Percentiles rank a stretch among this genome's conserved stretches.
phyloP scores from a whole-genome alignment of 2,113 vertebrate genomes.

The Catharus fuscescens region DNA sequence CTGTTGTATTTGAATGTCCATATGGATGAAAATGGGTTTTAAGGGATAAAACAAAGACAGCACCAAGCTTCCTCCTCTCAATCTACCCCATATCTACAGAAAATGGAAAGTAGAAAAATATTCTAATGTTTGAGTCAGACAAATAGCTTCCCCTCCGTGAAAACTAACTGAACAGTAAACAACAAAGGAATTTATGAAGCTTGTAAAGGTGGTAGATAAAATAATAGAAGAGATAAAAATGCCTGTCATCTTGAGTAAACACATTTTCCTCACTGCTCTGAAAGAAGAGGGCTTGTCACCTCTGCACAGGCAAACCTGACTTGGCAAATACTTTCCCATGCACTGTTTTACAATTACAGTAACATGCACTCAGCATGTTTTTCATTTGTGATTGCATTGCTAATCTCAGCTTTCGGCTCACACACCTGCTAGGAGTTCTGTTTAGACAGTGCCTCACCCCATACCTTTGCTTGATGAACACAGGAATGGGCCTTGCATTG shows the following conservation, averaged over 20 bases:
- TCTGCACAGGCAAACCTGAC: not conserved
- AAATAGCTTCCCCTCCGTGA: not conserved
- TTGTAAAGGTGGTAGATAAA: not conserved
- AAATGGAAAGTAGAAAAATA: not conserved
- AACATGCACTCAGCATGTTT: not conserved
- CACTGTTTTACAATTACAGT: not conserved
- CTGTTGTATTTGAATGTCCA: not conserved
- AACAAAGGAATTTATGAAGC: slow-evolving; percentile 48
- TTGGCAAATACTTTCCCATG: not conserved
- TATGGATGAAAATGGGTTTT: not conserved
- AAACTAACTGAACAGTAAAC: not conserved
- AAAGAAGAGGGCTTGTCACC: not conserved
- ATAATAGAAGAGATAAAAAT: slow-evolving; percentile 7
- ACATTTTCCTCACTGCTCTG: not conserved
- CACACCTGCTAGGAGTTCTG: not conserved
- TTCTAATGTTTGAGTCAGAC: not conserved
- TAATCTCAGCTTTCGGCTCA: not conserved
- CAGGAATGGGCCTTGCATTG: not conserved
- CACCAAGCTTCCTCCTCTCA: not conserved
- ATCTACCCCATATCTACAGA: not conserved
- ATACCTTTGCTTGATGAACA: not conserved
- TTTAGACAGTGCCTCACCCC: slow-evolving; percentile 17
- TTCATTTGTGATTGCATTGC: not conserved
- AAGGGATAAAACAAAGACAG: not conserved
- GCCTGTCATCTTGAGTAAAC: not conserved